A percentile compares a stretch with the other conserved stretches of the same genome.
phyloP scores from a whole-genome alignment of 2,888 invertebrate genomes.

The Acanthococcus lagerstroemiae region DNA sequence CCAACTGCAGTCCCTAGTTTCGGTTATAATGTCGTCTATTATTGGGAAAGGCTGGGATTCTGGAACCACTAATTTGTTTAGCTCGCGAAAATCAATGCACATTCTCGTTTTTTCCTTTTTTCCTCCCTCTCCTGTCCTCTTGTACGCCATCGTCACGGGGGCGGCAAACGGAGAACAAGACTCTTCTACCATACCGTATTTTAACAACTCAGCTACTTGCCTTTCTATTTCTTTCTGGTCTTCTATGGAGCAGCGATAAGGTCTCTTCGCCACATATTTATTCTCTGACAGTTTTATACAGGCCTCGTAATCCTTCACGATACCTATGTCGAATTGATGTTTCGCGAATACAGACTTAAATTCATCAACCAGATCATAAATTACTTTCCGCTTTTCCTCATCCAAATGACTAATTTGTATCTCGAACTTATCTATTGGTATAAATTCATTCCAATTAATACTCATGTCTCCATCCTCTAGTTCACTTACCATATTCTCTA shows the following conservation, averaged over 20 bases:
- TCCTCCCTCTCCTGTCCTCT: not conserved
- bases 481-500: not conserved
- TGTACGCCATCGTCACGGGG: constrained; percentile 12
- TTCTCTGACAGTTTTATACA: not conserved
- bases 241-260: constrained; percentile 12
- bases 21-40: constrained; percentile 10
- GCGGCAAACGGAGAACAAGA: too few species aligned
- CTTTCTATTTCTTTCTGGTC: constrained; percentile 22
- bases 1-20: constrained; percentile 39
- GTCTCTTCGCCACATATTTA: constrained; percentile 9
- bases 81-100: constrained; percentile 20
- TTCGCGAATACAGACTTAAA: not conserved
- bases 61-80: constrained; percentile 14
- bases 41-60: constrained; percentile 13
- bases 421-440: not conserved
- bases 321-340: constrained; percentile 9
- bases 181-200: constrained; percentile 12
- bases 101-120: not conserved
- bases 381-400: too few species aligned
- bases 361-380: not conserved
- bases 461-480: not conserved
- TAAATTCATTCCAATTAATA: not conserved
- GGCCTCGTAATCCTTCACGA: not conserved
- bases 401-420: not conserved
- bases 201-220: constrained; percentile 12